Evolutionary conservation across 1,140 invertebrate species (phyloP).

Genomic region (Hormaphis cornu): DNA sequence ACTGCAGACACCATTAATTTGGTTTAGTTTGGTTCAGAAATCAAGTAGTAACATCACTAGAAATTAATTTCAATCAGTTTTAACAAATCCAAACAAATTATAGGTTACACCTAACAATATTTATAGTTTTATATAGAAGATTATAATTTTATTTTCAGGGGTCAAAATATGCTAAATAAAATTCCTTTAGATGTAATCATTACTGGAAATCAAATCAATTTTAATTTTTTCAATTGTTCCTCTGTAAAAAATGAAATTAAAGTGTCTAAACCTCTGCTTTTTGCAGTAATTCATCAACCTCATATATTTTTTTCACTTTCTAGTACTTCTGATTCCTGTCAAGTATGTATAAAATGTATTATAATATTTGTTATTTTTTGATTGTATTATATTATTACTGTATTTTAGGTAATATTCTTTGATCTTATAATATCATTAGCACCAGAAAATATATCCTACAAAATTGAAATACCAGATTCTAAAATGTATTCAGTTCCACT

Average conservation of each 20-base stretch:
- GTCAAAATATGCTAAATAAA: not conserved
- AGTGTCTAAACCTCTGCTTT: not conserved
- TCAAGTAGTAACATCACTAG: too few species aligned
- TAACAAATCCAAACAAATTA: too few species aligned
- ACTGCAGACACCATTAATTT: too few species aligned
- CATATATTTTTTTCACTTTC: conserved; percentile 22
- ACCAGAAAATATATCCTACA: not conserved
- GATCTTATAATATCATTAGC: conserved; percentile 5
- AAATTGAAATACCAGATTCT: conserved; percentile 1
- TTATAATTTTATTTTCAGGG: not conserved
- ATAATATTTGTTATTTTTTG: not conserved
- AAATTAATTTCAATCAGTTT: too few species aligned
- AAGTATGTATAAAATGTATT: not conserved
- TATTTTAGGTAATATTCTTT: conserved; percentile 22
- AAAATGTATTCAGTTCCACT: not conserved
- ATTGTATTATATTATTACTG: not conserved
- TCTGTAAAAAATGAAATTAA: not conserved
- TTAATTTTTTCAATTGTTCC: conserved; percentile 9
- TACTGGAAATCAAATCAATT: conserved; percentile 31
- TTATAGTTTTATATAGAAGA: too few species aligned
- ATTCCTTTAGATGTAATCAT: conserved; percentile 20
- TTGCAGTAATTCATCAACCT: conserved; percentile 8
- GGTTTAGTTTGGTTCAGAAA: too few species aligned
- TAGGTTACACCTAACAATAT: too few species aligned
- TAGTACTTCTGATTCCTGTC: conserved; percentile 4